Conservation (phyloP, 2,888 invertebrate genomes). For the Pterostichus niger region DNA sequence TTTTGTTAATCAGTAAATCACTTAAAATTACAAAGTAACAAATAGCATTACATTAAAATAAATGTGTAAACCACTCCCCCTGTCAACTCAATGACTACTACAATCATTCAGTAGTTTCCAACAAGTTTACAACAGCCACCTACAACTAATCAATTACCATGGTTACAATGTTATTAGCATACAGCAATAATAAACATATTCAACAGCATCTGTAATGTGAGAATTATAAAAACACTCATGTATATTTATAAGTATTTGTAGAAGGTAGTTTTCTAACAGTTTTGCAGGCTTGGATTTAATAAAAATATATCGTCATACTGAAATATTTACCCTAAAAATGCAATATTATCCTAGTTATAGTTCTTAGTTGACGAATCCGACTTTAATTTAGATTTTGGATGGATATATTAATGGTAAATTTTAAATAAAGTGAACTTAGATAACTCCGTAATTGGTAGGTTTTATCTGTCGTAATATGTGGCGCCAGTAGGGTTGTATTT, state of each 20-base stretch:
- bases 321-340: too few relatives aligned
- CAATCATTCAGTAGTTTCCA: too few relatives aligned
- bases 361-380: too few relatives aligned
- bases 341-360: too few relatives aligned
- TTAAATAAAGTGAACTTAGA: too few relatives aligned
- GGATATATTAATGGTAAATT: too few relatives aligned
- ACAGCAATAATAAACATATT: not conserved
- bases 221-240: conserved; percentile 7
- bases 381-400: too few relatives aligned
- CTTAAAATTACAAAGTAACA: not conserved
- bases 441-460: too few relatives aligned
- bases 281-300: not conserved
- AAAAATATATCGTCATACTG: too few relatives aligned
- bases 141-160: not conserved
- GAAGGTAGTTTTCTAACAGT: not conserved
- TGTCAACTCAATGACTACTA: not conserved
- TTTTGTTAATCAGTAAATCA: too few relatives aligned
- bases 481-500: too few relatives aligned
- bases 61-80: conserved; percentile 23
- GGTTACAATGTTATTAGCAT: not conserved
- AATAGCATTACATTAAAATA: not conserved
- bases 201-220: not conserved
- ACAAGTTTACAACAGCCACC: not conserved
- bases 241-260: not conserved
- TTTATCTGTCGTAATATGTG: too few relatives aligned